Evolutionary conservation across 53 echinoderm and acorn worm genomes (phyloP).

Genomic region (Crossaster papposus): DNA sequence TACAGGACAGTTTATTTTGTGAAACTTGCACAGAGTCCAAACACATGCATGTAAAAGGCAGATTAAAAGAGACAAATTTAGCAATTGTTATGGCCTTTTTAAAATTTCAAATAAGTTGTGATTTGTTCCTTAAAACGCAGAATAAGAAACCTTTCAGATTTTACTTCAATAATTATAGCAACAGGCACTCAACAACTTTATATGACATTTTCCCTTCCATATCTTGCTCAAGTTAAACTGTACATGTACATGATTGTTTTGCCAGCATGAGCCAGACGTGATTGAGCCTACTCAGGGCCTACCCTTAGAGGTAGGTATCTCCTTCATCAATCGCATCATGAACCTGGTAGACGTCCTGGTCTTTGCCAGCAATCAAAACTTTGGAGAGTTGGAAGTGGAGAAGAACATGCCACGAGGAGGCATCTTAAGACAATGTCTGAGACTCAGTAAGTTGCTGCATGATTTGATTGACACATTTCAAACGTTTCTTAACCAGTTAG

Average conservation of each 20-base stretch:
- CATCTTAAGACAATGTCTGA: slow-evolving; percentile 90
- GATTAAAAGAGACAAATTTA: too few species aligned
- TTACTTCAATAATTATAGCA: too few species aligned
- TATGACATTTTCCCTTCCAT: neutral
- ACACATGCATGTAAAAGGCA: too few species aligned
- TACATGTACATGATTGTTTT: neutral
- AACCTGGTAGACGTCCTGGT: slow-evolving; percentile 97
- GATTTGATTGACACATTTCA: neutral
- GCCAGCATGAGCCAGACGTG: slow-evolving; percentile 89
- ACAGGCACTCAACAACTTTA: too few species aligned
- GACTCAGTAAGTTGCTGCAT: slow-evolving; percentile 76
- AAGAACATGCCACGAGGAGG: slow-evolving; percentile 97
- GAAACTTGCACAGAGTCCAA: too few species aligned
- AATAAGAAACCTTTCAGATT: too few species aligned
- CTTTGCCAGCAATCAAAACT: slow-evolving; percentile 99
- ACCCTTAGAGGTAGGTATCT: slow-evolving; percentile 97
- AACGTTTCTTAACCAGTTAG: neutral
- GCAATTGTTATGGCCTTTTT: too few species aligned
- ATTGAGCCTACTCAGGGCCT: slow-evolving; percentile 97
- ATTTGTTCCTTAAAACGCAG: too few species aligned
- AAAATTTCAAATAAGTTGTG: too few species aligned
- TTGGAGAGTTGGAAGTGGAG: slow-evolving; percentile 96
- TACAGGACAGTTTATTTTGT: too few species aligned
- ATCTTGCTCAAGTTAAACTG: neutral
- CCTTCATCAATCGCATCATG: slow-evolving; percentile 99